Evolutionary conservation across 2,888 invertebrate genomes (phyloP), one percentile per base, ranked within the genome.

Genomic region (Caenorhabditis auriculariae): DNA sequence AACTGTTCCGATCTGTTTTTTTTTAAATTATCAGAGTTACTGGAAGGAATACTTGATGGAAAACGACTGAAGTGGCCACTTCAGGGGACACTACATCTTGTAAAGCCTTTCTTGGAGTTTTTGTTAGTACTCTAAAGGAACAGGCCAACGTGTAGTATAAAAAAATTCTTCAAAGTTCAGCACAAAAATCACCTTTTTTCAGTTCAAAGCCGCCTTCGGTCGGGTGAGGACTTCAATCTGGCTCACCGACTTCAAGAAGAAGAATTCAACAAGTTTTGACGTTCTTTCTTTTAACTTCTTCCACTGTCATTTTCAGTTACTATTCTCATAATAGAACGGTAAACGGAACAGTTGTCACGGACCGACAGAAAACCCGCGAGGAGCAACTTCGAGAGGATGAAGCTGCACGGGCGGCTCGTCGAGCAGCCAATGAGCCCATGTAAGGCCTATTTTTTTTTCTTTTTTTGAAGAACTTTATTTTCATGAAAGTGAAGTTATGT

Each of bases 231-330:
- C 26, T 43, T 37, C 35, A 51, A 57, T 27, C 17, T 46, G 12
- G 57, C 57, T 24, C n/a, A 29, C 19, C 29, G 44, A n/a, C 39
- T 57, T 7, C 57, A 58, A 21, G 52, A 58, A 24, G 27, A 53
- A 28, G 58, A 58, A 23, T 58, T 48, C 26, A 28, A 26, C 21
- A n/a, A 32, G 55, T 55, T 9, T 32, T 29, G n/a, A 17, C 12
- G n/a, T 38, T 4, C 17, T 21, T 38, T 3, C 21, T 38, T 38
- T 42, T 12, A 12, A 42, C 19, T 24, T 43, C 9, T 12, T 17
- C 4, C 23, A 3, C 21, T 38, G 2, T 39, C 17, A 9, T 7
- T 43, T 47, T 4, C 29, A 55, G 55, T n/a, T 50, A 55, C 28
- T 55, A 55, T 38, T 44, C 42, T 32, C 49, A 50, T 17, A 55